Evolutionary conservation across 1,140 invertebrate species (phyloP), one percentile per base, ranked within the genome.

Genomic region (Cydia splendana): DNA sequence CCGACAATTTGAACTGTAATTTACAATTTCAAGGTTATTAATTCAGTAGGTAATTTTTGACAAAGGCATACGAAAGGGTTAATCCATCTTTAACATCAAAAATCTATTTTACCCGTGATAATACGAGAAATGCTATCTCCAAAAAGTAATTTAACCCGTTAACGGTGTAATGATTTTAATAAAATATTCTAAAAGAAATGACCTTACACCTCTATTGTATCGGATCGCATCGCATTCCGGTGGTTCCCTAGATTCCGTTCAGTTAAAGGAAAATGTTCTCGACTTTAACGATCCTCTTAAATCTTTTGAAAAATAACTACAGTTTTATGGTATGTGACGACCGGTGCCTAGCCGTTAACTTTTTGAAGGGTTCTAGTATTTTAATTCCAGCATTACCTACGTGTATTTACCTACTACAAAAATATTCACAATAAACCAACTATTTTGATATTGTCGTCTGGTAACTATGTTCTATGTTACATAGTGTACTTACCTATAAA

Each of bases 141-240:
- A 0, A 10, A 71, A 38, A 71, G 34, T 71, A 0, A 71, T 42
- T 69, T 69, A 45, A 13, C 13, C 18, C 67, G 13, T 38, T 38
- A 18, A 45, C 67, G 30, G 30, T 71, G 30, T 45, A 71, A 45
- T 71, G 12, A 71, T 71, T 71, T 71, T 10, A 42, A 71, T 69
- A 71, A 42, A 42, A 38, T 71, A 38, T 71, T 38, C 12, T 30
- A 38, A 69, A 38, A 71, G 67, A 71, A 71, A 71, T 71, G 67
- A 71, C 67, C 67, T 71, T 71, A 71, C 67, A 71, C 67, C 38
- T 71, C 67, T 71, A 71, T 71, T 71, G 67, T 71, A 4, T 38
- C 13, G 67, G 34, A 38, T 34, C 28, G 28, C 30, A 38, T 34
- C 28, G 28, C 30, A 71, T 71, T 38, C 67, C 67, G 45, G 18